A percentile compares a stretch with the other conserved stretches of the same genome.
These are phyloP conservation scores for Oreochromis tanganicae DNA, from an alignment of 2,113 vertebrate genomes.

Conservation along the genomic window DNA sequence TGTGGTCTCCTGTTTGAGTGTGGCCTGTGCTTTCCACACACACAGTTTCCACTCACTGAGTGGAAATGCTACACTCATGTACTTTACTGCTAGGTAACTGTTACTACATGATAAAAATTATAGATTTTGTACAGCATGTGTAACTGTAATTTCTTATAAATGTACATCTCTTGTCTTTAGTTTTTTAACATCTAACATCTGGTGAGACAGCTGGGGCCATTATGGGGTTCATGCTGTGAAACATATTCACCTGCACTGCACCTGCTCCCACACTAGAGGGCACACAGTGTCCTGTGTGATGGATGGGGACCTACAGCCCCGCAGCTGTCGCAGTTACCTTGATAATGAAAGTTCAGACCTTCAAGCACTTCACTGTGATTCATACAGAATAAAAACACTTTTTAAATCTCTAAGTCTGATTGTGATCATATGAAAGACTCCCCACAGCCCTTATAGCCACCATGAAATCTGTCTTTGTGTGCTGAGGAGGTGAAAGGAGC, in stretches of 20 bases:
- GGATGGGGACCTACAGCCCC: neutral
- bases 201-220: neutral
- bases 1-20: neutral
- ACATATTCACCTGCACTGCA: neutral
- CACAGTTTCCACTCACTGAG: neutral
- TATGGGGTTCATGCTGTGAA: neutral
- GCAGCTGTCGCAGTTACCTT: neutral
- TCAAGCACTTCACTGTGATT: neutral
- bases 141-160: neutral
- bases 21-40: neutral
- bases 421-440: neutral
- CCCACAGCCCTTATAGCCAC: rapidly evolving
- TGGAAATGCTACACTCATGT: neutral
- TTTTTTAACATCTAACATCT: neutral
- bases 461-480: neutral
- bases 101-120: neutral
- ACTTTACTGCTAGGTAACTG: neutral
- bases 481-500: neutral
- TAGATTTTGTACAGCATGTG: neutral
- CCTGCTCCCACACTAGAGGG: neutral
- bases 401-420: neutral
- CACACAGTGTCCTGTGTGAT: neutral
- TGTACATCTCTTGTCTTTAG: neutral
- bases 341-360: neutral
- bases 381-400: neutral